These are phyloP conservation scores for Eubasilissa regina DNA, from an alignment of 1,140 invertebrate species.

Conservation along the genomic window DNA sequence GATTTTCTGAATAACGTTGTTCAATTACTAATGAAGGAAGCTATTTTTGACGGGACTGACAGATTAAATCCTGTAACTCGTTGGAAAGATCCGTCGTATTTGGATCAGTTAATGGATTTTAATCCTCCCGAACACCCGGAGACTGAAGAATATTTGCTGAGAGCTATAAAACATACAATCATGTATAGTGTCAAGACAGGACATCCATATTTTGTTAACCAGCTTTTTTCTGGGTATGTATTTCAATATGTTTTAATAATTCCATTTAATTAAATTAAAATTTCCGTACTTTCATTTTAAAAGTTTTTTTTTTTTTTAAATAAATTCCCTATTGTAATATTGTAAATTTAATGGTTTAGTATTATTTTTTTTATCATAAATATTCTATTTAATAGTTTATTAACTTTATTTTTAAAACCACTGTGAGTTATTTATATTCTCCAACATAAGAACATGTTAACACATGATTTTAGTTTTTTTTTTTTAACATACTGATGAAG, in stretches of 20 bases:
- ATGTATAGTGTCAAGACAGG: conserved; percentile 90
- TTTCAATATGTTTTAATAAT: neutral
- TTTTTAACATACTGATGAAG: too few species aligned
- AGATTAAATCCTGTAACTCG: conserved; percentile 81
- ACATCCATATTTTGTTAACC: conserved; percentile 91
- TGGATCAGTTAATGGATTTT: conserved; percentile 79
- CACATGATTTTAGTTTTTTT: too few species aligned
- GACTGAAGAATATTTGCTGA: conserved; percentile 79
- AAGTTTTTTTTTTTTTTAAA: too few species aligned
- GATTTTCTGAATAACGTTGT: conserved; percentile 62
- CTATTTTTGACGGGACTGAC: conserved; percentile 82
- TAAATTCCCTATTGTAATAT: too few species aligned
- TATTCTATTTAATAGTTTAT: too few species aligned
- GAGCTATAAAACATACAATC: conserved; percentile 78
- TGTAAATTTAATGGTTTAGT: too few species aligned
- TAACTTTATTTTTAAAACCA: too few species aligned
- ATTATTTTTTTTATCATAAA: too few species aligned
- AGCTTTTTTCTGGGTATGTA: conserved; percentile 81
- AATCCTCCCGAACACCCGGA: conserved; percentile 73
- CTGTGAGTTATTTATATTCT: too few species aligned
- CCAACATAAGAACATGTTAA: too few species aligned
- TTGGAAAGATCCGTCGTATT: conserved; percentile 80
- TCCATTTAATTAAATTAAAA: too few species aligned
- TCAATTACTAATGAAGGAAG: conserved; percentile 78
- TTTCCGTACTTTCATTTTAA: too few species aligned